A percentile compares a stretch with the other conserved stretches of the same genome.
Evolutionary conservation across 2,113 vertebrate genomes (phyloP).

Genomic region (Dissostichus mawsoni): DNA sequence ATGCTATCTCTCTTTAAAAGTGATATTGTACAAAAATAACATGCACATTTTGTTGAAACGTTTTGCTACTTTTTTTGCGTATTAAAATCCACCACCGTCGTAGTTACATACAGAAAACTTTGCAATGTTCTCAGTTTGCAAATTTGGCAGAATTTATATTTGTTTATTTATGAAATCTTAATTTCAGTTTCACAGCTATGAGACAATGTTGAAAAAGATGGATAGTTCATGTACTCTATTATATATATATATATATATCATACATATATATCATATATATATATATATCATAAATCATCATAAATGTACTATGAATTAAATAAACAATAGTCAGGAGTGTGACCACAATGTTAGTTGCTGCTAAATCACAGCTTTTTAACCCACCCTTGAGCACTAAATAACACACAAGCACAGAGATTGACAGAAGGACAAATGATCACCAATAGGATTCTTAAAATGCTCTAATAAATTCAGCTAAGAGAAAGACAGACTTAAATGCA

Average conservation of each 20-base stretch:
- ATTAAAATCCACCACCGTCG: slow-evolving; percentile 72
- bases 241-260: slow-evolving; percentile 59
- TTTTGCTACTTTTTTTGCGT: slow-evolving; percentile 78
- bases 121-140: slow-evolving; percentile 68
- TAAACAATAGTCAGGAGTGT: slow-evolving; percentile 77
- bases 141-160: slow-evolving; percentile 75
- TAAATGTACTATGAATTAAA: slow-evolving; percentile 71
- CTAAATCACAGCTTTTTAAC: slow-evolving; percentile 69
- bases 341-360: slow-evolving; percentile 74
- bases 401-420: slow-evolving; percentile 79
- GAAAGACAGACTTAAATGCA: slow-evolving; percentile 75
- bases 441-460: slow-evolving; percentile 75
- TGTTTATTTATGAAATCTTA: slow-evolving; percentile 64
- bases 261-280: slow-evolving; percentile 21
- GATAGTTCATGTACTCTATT: background rate
- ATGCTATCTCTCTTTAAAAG: slow-evolving; percentile 65
- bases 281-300: slow-evolving; percentile 4
- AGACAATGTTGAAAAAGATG: slow-evolving; percentile 66
- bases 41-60: slow-evolving; percentile 76
- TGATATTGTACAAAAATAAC: slow-evolving; percentile 82
- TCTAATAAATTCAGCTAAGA: slow-evolving; percentile 79
- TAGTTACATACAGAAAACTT: slow-evolving; percentile 70
- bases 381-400: slow-evolving; percentile 75
- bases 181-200: slow-evolving; percentile 71
- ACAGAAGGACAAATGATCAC: slow-evolving; percentile 79